Evolutionary conservation across 2,113 vertebrate species (phyloP).

Genomic region (Macquaria australasica): DNA sequence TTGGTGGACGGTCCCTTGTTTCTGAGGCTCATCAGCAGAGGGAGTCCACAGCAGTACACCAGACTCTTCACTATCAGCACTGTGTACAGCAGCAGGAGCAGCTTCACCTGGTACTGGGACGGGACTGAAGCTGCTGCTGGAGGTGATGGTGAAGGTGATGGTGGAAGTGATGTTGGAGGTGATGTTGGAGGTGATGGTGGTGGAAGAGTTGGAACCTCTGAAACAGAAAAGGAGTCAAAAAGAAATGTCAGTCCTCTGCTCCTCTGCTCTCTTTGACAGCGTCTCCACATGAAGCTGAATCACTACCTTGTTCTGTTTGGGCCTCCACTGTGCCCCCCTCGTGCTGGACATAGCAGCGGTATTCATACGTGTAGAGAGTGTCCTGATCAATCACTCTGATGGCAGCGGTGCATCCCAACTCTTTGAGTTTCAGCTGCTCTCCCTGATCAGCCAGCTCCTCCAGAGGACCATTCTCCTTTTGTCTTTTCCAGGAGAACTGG

Average conservation of each 20-base stretch:
- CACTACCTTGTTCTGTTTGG: conserved; percentile 8
- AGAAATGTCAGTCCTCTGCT: neutral
- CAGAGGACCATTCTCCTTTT: neutral
- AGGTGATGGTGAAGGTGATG: too few relatives aligned
- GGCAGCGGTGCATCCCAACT: neutral
- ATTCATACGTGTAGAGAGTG: neutral
- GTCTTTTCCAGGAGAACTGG: conserved; percentile 50
- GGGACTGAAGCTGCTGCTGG: too few relatives aligned
- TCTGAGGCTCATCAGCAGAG: conserved; percentile 10
- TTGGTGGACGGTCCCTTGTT: conserved; percentile 8
- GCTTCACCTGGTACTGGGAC: conserved; percentile 22
- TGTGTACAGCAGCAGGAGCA: conserved; percentile 43
- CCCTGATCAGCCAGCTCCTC: neutral
- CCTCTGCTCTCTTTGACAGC: conserved; percentile 7
- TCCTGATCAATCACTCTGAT: conserved; percentile 7
- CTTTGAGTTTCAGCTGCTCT: conserved; percentile 40
- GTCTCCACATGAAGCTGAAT: conserved; percentile 9
- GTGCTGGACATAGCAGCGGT: conserved; percentile 20
- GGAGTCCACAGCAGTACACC: conserved; percentile 46
- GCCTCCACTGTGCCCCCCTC: conserved; percentile 20
- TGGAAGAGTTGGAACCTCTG: neutral
- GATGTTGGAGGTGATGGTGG: too few relatives aligned
- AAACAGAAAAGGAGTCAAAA: conserved; percentile 1
- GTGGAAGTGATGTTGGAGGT: too few relatives aligned
- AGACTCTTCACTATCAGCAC: conserved; percentile 51